Base-by-base conservation (phyloP, 2,888 invertebrate species). In the Conchocele bisecta region DNA sequence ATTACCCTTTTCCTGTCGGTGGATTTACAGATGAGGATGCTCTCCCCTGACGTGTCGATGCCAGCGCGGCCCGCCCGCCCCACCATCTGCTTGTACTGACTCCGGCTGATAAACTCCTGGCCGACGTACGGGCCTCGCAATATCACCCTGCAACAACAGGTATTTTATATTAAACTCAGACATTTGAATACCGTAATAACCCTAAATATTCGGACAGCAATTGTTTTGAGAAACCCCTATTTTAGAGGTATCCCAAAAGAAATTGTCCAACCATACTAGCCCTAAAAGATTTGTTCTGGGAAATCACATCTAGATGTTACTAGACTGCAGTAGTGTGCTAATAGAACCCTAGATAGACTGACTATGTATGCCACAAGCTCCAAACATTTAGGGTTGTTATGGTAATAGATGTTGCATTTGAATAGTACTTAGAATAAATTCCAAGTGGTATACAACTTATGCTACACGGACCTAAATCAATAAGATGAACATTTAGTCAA, bases 21-120 rank as follows among this genome's bases (percentile, higher is more conserved):
- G 29, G 91, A 91, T 60, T 93, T 93, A 83, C 95, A 94, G 39
- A 98, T 94, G n/a, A 97, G 92, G 88, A 97, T 95, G 89, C 97
- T 97, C 88, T 98, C 98, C 39, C 97, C 97, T 9, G 93, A 92
- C 57, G 94, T 93, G 33, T 95, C 95, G 79, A 96, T 93, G 1
- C 98, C 98, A 0, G 98, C 96, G 69, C 98, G 93, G 0, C 98
- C 98, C 5, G 98, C 98, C 58, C 98, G 93, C 1, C 98, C 98
- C 59, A 94, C 94, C 98, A 99, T 99, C 93, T 99, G 99, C 75
- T 97, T 95, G 91, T 99, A 99, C 78, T 94, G 94, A 77, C 95
- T 95, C 26, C 95, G 92, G 54, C 94, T 94, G 70, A 98, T 92
- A 86, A 95, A 94, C 22, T 94, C 93, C 37, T 93, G 92, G 0